Conservation (phyloP, 2,113 vertebrate genomes). For the Girardinichthys multiradiatus region DNA sequence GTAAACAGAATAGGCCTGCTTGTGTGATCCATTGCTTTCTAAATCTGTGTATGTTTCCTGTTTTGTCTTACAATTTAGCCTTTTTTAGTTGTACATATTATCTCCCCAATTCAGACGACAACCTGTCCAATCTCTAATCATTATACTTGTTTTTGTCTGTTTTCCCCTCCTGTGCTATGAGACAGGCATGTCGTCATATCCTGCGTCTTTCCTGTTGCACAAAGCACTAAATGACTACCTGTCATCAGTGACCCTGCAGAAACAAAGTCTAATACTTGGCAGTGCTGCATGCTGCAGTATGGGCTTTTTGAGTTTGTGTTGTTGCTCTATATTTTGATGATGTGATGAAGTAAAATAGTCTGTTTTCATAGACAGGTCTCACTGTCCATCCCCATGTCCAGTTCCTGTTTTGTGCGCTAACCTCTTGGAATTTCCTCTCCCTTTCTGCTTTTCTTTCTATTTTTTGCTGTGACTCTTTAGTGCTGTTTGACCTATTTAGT, state of each 20-base stretch:
- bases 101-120: neutral
- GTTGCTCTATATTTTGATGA: too few relatives aligned
- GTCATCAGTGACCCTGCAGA: neutral
- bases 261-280: too few relatives aligned
- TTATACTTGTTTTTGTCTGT: neutral
- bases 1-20: too few relatives aligned
- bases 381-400: neutral
- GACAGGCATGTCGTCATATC: conserved; percentile 2
- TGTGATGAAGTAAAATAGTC: too few relatives aligned
- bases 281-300: too few relatives aligned
- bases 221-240: neutral
- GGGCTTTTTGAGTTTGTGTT: too few relatives aligned
- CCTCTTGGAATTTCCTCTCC: conserved; percentile 10
- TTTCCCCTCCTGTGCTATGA: neutral
- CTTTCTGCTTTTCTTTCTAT: neutral
- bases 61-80: neutral
- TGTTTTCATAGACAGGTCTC: too few relatives aligned
- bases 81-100: neutral
- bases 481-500: conserved; percentile 70
- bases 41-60: neutral
- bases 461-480: conserved; percentile 46
- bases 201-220: conserved; percentile 18
- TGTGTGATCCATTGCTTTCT: too few relatives aligned
- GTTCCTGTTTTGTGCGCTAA: neutral
- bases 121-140: neutral